These are phyloP conservation scores for Eupithecia vulgata DNA, from an alignment of 2,888 invertebrate species.

Conservation along the genomic window DNA sequence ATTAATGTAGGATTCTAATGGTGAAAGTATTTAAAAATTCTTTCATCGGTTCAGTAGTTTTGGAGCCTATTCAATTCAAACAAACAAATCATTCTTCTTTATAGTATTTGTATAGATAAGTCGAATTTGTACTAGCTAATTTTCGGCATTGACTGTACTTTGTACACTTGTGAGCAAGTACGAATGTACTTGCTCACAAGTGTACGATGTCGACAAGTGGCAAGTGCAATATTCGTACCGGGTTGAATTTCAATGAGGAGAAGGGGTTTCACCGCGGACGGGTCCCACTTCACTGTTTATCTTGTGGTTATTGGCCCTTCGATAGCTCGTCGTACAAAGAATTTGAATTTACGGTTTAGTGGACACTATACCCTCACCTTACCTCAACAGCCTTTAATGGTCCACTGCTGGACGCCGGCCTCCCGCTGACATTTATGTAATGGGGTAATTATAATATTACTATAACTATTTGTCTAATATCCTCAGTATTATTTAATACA, in stretches of 20 bases:
- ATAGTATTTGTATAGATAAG: too few species aligned
- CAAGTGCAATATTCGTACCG: background rate
- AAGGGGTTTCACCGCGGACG: background rate
- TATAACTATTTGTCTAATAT: too few species aligned
- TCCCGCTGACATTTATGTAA: too few species aligned
- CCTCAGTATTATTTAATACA: background rate
- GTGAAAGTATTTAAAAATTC: too few species aligned
- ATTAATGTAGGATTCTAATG: too few species aligned
- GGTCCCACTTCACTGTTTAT: background rate
- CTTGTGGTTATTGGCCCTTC: conserved; percentile 3
- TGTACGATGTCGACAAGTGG: conserved; percentile 3
- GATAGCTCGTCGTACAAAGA: background rate
- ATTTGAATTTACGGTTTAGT: background rate
- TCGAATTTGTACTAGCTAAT: background rate
- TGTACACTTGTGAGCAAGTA: background rate
- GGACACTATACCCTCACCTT: too few species aligned
- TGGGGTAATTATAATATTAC: too few species aligned
- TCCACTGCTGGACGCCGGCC: too few species aligned
- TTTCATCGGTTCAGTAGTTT: too few species aligned
- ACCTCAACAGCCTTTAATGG: too few species aligned
- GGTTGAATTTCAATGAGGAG: background rate
- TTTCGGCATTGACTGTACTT: background rate
- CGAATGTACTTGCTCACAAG: background rate
- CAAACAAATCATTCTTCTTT: too few species aligned
- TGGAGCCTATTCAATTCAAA: too few species aligned